phyloP scores from a whole-genome alignment of 2,113 vertebrate genomes.

The Mormoops blainvillei region DNA sequence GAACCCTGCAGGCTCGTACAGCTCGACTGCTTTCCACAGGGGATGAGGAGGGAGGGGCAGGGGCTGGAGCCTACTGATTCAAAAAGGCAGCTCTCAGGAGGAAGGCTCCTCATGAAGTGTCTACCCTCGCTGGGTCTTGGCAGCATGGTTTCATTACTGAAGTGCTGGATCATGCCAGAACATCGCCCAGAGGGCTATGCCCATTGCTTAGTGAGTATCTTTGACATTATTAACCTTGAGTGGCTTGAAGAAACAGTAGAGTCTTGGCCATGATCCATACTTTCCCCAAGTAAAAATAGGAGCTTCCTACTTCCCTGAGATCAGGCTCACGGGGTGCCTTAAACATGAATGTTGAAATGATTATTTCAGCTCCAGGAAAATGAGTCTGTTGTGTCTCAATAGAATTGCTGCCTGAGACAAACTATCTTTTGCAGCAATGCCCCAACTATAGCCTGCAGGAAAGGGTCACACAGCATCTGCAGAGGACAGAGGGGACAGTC shows the following conservation, averaged over 20 bases:
- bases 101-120: background rate
- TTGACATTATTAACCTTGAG: constrained; percentile 41
- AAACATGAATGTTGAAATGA: constrained; percentile 36
- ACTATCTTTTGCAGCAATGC: constrained; percentile 20
- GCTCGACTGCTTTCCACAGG: background rate
- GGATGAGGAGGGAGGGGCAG: too few relatives aligned
- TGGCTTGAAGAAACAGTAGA: background rate
- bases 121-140: background rate
- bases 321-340: background rate
- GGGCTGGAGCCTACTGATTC: background rate
- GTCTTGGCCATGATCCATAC: background rate
- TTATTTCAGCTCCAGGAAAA: constrained; percentile 47
- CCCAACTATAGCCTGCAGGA: background rate
- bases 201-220: background rate
- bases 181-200: background rate
- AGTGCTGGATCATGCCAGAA: background rate
- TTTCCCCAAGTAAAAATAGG: constrained; percentile 55
- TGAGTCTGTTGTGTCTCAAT: constrained; percentile 46
- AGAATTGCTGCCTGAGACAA: background rate
- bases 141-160: background rate
- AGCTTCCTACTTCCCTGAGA: constrained; percentile 42
- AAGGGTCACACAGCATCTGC: background rate
- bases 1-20: background rate
- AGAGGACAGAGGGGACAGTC: constrained; percentile 51
- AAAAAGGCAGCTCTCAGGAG: background rate